Base-by-base conservation (phyloP, 2,797 vertebrate genomes). In the Micromesistius poutassou region DNA sequence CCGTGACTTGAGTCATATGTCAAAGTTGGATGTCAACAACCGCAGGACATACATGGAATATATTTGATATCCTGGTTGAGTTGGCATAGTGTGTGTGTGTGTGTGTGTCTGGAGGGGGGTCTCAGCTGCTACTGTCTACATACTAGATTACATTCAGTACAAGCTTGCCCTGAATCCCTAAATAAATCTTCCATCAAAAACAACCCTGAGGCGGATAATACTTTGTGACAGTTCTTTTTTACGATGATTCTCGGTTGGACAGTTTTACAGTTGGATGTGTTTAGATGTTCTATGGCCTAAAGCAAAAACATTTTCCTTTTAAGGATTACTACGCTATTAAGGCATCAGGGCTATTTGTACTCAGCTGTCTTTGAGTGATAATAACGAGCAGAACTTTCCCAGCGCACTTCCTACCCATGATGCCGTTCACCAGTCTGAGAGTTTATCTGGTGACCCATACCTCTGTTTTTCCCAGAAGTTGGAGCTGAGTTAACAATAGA, bases 241-340 rank as follows among this genome's bases (percentile, higher is more conserved):
- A 55, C 16, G 46, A 13, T 30, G 66, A 25, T n/a, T 28, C 66
- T n/a, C 25, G 25, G 66, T 8, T 25, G 28, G n/a, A 30, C n/a
- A 70, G 5, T 30, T 70, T 12, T 25, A 70, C 66, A 70, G 66
- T 55, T 22, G 28, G 12, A 70, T 25, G 66, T 70, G n/a, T 70
- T 30, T 12, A 70, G n/a, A 70, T 30, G n/a, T 70, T 30, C 66
- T 70, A 30, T 13, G 12, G 28, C 66, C 66, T 25, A 70, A 25
- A 70, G 66, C 66, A 30, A 70, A 28, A 70, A 25, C 28, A 25
- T 70, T 70, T 70, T 70, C 46, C 46, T 55, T 19, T 71, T 25
- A 30, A 30, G 28, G 66, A 70, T 70, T 70, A 70, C 66, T 70
- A 30, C 10, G 66, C 66, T 70, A 70, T 70, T 70, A 70, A 30